These are phyloP conservation scores for Cirrhinus mrigala DNA, from an alignment of 2,797 vertebrate species.

Conservation along the genomic window DNA sequence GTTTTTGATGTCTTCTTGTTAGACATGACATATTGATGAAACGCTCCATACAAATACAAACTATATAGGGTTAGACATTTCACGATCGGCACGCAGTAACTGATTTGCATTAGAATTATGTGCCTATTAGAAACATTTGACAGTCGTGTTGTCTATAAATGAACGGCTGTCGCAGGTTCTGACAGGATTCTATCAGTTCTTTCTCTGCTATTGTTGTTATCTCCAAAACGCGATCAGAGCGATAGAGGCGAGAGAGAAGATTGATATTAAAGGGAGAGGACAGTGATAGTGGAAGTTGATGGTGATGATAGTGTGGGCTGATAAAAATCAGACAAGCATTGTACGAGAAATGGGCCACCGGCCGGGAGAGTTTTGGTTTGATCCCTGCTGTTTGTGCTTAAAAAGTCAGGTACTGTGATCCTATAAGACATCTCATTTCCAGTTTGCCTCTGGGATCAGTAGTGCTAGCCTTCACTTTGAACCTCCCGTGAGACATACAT, in stretches of 20 bases:
- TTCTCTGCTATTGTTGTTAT: constrained; percentile 29
- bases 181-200: constrained; percentile 20
- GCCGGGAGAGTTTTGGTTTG: not conserved
- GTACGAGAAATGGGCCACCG: constrained; percentile 24
- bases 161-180: constrained; percentile 1
- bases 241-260: not conserved
- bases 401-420: constrained; percentile 9
- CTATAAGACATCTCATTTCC: constrained; percentile 22
- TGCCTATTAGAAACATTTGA: constrained; percentile 4
- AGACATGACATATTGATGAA: constrained; percentile 48
- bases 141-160: constrained; percentile 19
- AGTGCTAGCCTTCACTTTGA: not conserved
- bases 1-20: constrained; percentile 48
- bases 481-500: constrained; percentile 19
- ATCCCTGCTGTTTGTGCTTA: not conserved
- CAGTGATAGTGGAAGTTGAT: constrained; percentile 21
- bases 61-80: constrained; percentile 1
- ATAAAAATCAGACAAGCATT: constrained; percentile 22
- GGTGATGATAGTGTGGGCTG: constrained; percentile 23
- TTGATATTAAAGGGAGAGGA: constrained; percentile 27
- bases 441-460: constrained; percentile 6
- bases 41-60: not conserved
- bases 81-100: not conserved
- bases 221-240: constrained; percentile 12
- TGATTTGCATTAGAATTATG: constrained; percentile 16